These are phyloP conservation scores for Lepus timidus DNA, from an alignment of 2,113 vertebrate species.

Conservation along the genomic window DNA sequence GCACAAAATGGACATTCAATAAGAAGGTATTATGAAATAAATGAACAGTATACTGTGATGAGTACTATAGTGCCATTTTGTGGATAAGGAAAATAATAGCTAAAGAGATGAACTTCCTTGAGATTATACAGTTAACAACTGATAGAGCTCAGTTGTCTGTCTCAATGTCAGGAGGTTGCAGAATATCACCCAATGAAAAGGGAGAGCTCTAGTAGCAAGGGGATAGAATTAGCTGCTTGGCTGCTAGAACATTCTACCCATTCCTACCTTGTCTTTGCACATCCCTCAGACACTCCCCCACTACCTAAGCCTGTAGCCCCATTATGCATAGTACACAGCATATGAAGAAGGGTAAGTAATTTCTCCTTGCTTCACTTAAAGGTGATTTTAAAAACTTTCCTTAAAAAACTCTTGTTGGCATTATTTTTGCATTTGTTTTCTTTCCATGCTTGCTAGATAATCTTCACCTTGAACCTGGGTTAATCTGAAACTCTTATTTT, in stretches of 20 bases:
- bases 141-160: neutral
- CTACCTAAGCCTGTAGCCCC: neutral
- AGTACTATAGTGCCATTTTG: neutral
- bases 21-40: constrained; percentile 37
- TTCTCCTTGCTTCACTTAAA: constrained; percentile 2
- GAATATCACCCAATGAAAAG: constrained; percentile 17
- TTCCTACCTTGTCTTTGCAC: neutral
- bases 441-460: neutral
- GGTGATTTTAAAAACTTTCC: neutral
- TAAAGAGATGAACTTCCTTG: neutral
- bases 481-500: neutral
- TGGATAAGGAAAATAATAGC: constrained; percentile 3
- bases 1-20: neutral
- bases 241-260: neutral
- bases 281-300: neutral
- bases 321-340: neutral
- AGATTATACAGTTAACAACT: neutral
- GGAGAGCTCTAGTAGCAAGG: neutral
- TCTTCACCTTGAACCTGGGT: neutral
- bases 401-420: constrained; percentile 12
- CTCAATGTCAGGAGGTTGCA: neutral
- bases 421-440: constrained; percentile 30
- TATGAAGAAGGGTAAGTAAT: neutral
- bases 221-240: neutral
- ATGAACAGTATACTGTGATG: constrained; percentile 11